Conservation (phyloP, 2,888 invertebrate genomes). For the Salticus scenicus region DNA sequence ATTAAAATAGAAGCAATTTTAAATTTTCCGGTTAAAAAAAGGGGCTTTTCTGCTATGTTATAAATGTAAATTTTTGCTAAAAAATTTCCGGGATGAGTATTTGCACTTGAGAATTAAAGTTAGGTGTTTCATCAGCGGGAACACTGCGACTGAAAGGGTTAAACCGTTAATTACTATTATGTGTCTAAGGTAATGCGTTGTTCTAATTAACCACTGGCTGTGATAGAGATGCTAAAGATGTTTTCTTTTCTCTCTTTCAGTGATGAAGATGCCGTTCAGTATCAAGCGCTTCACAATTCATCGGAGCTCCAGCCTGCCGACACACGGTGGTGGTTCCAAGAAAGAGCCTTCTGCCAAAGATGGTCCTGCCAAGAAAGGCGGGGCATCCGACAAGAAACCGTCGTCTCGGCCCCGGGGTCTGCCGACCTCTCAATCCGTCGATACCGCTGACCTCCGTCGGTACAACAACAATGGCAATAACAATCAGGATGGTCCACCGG, state of each 20-base stretch:
- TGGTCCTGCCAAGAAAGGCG: constrained; percentile 13
- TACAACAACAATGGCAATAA: constrained; percentile 10
- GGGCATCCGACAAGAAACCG: constrained; percentile 43
- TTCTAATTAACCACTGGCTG: too few species aligned
- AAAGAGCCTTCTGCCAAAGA: constrained; percentile 27
- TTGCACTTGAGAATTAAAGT: too few species aligned
- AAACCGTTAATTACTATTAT: too few species aligned
- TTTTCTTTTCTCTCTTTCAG: constrained; percentile 8
- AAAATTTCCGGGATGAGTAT: too few species aligned
- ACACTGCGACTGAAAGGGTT: too few species aligned
- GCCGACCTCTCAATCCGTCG: constrained; percentile 66
- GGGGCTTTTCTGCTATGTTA: too few species aligned
- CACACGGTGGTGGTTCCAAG: constrained; percentile 48
- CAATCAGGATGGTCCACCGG: constrained; percentile 37
- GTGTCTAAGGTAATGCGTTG: too few species aligned
- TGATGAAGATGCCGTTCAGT: constrained; percentile 72
- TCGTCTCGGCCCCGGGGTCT: constrained; percentile 58
- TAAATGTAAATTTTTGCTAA: too few species aligned
- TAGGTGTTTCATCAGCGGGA: too few species aligned
- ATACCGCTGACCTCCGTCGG: constrained; percentile 61
- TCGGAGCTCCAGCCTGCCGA: constrained; percentile 69
- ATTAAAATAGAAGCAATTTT: too few species aligned
- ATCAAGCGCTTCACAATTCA: constrained; percentile 71
- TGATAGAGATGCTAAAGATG: too few species aligned
- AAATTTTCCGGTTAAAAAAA: too few species aligned